phyloP scores from a whole-genome alignment of 1,140 invertebrate species.

The Bombus pascuorum region DNA sequence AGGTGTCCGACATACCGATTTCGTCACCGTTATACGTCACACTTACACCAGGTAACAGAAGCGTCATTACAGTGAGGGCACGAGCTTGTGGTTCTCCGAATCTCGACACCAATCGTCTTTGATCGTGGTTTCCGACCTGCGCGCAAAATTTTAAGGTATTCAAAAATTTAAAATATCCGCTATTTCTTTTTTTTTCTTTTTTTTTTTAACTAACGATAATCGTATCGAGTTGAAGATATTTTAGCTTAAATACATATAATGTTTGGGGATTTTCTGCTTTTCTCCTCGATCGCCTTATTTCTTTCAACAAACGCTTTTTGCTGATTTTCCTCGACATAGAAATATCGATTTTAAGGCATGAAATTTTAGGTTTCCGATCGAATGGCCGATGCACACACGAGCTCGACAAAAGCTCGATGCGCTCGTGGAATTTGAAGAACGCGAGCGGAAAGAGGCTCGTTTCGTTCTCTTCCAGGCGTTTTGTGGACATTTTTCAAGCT shows the following conservation, averaged over 20 bases:
- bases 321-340: neutral
- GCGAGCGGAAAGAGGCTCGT: neutral
- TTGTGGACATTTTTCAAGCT: neutral
- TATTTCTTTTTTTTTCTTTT: neutral
- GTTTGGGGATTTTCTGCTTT: neutral
- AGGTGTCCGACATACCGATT: slow-evolving; percentile 85
- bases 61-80: slow-evolving; percentile 86
- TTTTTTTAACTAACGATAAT: too few relatives aligned
- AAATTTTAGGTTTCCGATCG: slow-evolving; percentile 5
- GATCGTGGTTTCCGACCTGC: slow-evolving; percentile 87
- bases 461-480: neutral
- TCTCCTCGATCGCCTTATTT: neutral
- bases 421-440: neutral
- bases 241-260: too few relatives aligned
- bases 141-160: slow-evolving; percentile 22
- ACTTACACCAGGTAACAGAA: slow-evolving; percentile 88
- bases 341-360: neutral
- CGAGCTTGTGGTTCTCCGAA: slow-evolving; percentile 85
- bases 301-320: too few relatives aligned
- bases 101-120: slow-evolving; percentile 83
- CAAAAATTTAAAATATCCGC: too few relatives aligned
- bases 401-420: neutral
- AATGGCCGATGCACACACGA: neutral
- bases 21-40: slow-evolving; percentile 91
- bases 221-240: too few relatives aligned